A percentile compares a stretch with the other conserved stretches of the same genome.
phyloP scores from a whole-genome alignment of 2,113 vertebrate genomes.

The Eulacestoma nigropectus region DNA sequence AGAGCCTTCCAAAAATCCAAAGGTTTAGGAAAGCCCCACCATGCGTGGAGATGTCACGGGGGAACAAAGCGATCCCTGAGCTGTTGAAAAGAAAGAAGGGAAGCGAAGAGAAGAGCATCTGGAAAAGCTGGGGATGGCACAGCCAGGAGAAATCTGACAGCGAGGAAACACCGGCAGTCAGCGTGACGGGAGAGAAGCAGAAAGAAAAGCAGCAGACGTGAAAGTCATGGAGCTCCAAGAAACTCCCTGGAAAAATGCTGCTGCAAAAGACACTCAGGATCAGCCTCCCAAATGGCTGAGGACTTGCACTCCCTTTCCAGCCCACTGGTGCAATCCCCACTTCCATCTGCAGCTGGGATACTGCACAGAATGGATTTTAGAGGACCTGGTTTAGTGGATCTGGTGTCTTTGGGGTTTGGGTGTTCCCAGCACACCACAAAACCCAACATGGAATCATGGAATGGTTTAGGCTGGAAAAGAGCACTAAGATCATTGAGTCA shows the following conservation, averaged over 20 bases:
- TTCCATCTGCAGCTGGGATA: background rate
- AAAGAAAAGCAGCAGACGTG: background rate
- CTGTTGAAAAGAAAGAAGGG: background rate
- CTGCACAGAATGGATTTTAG: background rate
- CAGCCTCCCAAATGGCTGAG: background rate
- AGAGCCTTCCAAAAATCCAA: background rate
- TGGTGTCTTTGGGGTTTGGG: background rate
- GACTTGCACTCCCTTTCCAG: background rate
- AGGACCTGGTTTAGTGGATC: background rate
- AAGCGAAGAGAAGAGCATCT: background rate
- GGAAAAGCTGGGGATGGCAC: background rate
- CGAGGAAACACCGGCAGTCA: rapidly evolving
- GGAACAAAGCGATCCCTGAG: background rate
- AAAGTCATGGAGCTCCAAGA: background rate
- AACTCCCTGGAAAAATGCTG: background rate
- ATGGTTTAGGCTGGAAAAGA: background rate
- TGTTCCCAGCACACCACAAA: background rate
- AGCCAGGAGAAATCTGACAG: background rate
- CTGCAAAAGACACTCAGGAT: background rate
- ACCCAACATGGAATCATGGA: background rate
- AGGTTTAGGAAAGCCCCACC: background rate
- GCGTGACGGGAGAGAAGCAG: background rate
- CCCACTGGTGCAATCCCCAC: background rate
- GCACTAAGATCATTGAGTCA: background rate
- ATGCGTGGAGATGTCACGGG: rapidly evolving